Conservation (phyloP, 2,888 invertebrate genomes). For the Thereva unica region DNA sequence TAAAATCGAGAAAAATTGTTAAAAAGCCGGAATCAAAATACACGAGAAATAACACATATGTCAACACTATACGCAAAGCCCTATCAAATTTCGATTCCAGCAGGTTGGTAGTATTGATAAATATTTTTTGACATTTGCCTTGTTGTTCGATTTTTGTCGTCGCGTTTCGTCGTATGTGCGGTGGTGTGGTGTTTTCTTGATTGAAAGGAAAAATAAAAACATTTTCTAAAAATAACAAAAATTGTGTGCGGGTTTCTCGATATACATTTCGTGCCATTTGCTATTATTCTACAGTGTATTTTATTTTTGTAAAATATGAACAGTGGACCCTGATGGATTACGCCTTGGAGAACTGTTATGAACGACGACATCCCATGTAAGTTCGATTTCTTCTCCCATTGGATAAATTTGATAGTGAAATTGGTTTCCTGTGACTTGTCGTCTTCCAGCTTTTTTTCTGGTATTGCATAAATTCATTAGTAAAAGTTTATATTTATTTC, state of each 20-base stretch:
- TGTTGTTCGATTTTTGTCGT: conserved; percentile 15
- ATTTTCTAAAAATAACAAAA: conserved; percentile 24
- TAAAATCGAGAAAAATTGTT: too few species aligned
- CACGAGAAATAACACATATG: too few species aligned
- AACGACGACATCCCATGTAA: conserved; percentile 4
- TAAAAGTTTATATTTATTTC: too few species aligned
- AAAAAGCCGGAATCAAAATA: too few species aligned
- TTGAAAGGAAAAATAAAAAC: conserved; percentile 19
- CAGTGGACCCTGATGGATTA: conserved; percentile 13
- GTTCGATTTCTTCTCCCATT: not conserved
- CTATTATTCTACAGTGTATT: conserved; percentile 6
- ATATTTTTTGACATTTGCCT: conserved; percentile 19
- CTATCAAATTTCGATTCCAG: not conserved
- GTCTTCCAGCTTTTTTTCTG: too few species aligned
- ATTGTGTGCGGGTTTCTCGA: conserved; percentile 9
- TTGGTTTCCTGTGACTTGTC: too few species aligned
- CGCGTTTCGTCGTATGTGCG: conserved; percentile 12
- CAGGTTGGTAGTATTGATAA: conserved; percentile 10
- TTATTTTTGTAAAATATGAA: conserved; percentile 18
- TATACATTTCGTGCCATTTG: conserved; percentile 13
- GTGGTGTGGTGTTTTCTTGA: conserved; percentile 9
- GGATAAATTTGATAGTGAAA: too few species aligned
- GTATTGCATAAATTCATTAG: too few species aligned
- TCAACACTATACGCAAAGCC: too few species aligned
- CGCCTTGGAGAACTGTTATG: not conserved